Evolutionary conservation across 1,140 invertebrate species (phyloP), one percentile per base, ranked within the genome.

Genomic region (Drosophila ercepeae): DNA sequence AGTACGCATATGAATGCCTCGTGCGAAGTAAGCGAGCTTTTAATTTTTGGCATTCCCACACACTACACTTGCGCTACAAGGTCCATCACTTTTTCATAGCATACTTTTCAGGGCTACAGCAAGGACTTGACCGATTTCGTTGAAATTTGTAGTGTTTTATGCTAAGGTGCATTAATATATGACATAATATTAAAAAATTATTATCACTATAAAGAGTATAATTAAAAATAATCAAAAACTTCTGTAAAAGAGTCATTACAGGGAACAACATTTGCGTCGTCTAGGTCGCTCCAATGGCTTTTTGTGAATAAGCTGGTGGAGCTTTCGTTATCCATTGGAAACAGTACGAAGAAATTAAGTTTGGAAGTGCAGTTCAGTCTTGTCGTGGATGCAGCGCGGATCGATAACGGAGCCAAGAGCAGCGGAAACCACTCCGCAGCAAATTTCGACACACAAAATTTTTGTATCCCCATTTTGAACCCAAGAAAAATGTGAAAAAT

Each of bases 311-410:
- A 81, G 78, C 61, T 75, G 54, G 44, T 11, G 45, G 64, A 88
- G 82, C 82, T 88, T 88, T 88, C 58, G 77, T 88, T 89, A 89
- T 86, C 84, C 86, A 58, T 82, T 89, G 86, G 86, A 89, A 89
- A 59, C 71, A 58, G 58, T 71, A 74, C 64, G 70, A 89, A 78
- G 79, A 70, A 90, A 78, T 78, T 82, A 75, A 84, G 89, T 89
- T 83, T 76, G 67, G 86, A 90, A 90, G 89, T 90, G 89, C 89
- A 90, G 84, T 90, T 86, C 81, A 90, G 89, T 90, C 83, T 89
- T 84, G 89, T 90, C 89, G 89, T 89, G 89, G 75, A 78, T 90
- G 89, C 89, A 90, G 89, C 74, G 68, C 77, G 89, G 79, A 90
- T 90, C 89, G 89, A 90, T 90, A 90, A 74, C 84, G 81, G 64